Evolutionary conservation across 2,113 vertebrate species (phyloP), one percentile per base, ranked within the genome.

Genomic region (Notarius lentiginosus): DNA sequence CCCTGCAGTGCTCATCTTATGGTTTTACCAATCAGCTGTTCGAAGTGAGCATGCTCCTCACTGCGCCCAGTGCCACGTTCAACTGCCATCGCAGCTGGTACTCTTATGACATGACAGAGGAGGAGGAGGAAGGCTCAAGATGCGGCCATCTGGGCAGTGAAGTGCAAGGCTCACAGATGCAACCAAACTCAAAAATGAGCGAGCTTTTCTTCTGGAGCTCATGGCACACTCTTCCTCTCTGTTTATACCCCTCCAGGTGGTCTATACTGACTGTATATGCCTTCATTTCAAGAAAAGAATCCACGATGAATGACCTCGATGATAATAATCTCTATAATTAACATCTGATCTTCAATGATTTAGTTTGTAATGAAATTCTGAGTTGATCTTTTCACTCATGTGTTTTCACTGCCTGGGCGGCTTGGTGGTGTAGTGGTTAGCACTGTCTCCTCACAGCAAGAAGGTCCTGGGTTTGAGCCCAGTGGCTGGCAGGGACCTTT

Each of bases 151-250:
- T 82, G 70, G 68, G 14, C 86, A 90, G 68, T 68, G 87, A 92
- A 91, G 92, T 91, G 89, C 91, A 89, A 92, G 90, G 82, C 87
- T 91, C 90, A 88, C 91, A 93, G 92, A 92, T 93, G 90, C 90
- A 92, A 92, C 89, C 63, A 17, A 81, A 58, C 56, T 81, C 34
- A 47, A 81, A 61, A 61, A 81, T 22, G 18, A 87, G 9, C 79
- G 73, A 55, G 56, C n/a, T 79, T 81, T 82, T 60, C 51, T 9
- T 87, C 34, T 70, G 41, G 61, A 49, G 79, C 51, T 80, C 63
- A 34, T 20, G 14, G n/a, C 14, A 66, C 47, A 22, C 24, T 30
- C 17, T 53, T 18, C 5, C 27, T 55, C 22, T 30, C 12, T 58
- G 66, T 72, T 70, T 73, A 81, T 61, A 81, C 56, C 11, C 30